phyloP scores from a whole-genome alignment of 2,113 vertebrate genomes.

The Neogobius melanostomus region DNA sequence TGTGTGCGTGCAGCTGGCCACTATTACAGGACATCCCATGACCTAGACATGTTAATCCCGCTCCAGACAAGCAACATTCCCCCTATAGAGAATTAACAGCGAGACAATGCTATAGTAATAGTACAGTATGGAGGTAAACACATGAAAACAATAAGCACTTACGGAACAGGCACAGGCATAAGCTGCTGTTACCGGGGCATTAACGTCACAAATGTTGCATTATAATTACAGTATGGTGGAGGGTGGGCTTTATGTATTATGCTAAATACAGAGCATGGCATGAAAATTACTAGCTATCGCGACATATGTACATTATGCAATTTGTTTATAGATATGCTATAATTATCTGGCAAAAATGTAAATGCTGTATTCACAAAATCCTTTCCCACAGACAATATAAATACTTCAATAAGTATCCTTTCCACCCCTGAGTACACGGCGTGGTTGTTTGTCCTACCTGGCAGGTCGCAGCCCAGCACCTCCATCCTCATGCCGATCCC shows the following conservation, averaged over 20 bases:
- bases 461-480: slow-evolving; percentile 93
- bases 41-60: slow-evolving; percentile 75
- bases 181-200: neutral
- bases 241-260: neutral
- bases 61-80: slow-evolving; percentile 62
- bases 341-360: too few relatives aligned
- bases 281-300: neutral
- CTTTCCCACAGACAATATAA: too few relatives aligned
- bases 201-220: neutral
- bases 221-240: neutral
- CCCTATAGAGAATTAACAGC: slow-evolving; percentile 58
- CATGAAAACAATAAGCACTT: slow-evolving; percentile 6
- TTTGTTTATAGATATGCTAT: neutral
- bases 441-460: slow-evolving; percentile 78
- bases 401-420: neutral
- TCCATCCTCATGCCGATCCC: slow-evolving; percentile 98
- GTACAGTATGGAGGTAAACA: neutral
- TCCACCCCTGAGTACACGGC: neutral
- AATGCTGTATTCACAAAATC: too few relatives aligned
- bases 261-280: neutral
- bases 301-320: neutral
- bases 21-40: slow-evolving; percentile 57
- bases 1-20: slow-evolving; percentile 59
- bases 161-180: neutral
- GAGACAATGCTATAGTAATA: neutral